Conservation (phyloP, 2,797 vertebrate species). For the Enteromius radiatus region DNA sequence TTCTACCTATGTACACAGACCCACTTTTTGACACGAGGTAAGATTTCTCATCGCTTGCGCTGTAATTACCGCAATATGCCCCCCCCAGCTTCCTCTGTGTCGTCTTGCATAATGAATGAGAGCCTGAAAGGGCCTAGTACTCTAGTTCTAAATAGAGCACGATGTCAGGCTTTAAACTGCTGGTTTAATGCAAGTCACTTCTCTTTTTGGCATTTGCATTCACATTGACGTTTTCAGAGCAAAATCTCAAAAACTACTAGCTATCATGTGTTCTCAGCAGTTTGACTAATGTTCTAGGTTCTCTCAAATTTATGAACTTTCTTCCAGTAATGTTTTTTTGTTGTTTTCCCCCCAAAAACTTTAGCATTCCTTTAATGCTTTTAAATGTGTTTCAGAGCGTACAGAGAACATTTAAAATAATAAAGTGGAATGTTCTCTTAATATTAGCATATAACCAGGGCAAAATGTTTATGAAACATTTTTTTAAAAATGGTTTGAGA, state of each 20-base stretch:
- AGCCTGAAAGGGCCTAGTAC: conserved; percentile 18
- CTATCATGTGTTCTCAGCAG: background rate
- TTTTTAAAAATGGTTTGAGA: no score
- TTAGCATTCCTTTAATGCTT: background rate
- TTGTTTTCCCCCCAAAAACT: no score
- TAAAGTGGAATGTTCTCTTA: no score
- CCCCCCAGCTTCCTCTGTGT: background rate
- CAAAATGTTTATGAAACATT: no score
- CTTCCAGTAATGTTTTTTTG: background rate
- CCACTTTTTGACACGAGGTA: conserved; percentile 77
- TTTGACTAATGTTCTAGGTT: background rate
- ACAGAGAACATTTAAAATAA: no score
- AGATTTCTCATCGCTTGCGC: conserved; percentile 44
- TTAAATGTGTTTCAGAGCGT: no score
- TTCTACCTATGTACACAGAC: conserved; percentile 68
- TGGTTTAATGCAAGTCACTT: background rate
- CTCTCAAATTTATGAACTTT: background rate
- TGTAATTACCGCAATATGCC: conserved; percentile 31
- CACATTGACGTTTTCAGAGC: background rate
- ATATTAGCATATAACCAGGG: no score
- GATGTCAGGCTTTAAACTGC: background rate
- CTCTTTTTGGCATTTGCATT: background rate
- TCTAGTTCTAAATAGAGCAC: background rate
- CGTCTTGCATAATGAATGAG: conserved; percentile 31
- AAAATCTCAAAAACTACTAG: background rate